Conservation (phyloP, 2,888 invertebrate genomes). For the Spicauda simplicius region DNA sequence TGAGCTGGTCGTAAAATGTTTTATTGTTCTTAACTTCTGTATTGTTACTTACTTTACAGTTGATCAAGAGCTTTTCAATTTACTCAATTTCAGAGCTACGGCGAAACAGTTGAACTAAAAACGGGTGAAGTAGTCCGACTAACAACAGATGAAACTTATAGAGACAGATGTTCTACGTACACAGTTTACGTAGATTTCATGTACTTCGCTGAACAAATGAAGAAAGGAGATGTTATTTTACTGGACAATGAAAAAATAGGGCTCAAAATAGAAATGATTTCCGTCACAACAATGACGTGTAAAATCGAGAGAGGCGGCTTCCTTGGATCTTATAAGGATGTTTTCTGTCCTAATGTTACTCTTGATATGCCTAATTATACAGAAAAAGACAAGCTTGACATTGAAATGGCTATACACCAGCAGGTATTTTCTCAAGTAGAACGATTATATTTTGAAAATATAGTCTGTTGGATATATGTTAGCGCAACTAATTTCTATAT, state of each 20-base stretch:
- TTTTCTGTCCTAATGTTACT: constrained; percentile 69
- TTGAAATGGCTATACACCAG: constrained; percentile 66
- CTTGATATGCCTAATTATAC: constrained; percentile 70
- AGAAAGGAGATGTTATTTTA: constrained; percentile 75
- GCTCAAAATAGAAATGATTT: constrained; percentile 86
- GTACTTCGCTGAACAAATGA: constrained; percentile 76
- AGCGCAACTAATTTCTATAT: no score
- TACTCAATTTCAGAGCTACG: constrained; percentile 60
- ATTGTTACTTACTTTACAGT: neutral
- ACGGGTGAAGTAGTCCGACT: constrained; percentile 74
- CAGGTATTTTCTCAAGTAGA: constrained; percentile 55
- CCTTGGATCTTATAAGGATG: constrained; percentile 71
- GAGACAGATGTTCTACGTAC: constrained; percentile 80
- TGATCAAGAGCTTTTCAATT: neutral
- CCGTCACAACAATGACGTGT: constrained; percentile 70
- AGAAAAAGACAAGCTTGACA: constrained; percentile 64
- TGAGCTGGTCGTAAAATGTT: neutral
- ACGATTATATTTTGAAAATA: no score
- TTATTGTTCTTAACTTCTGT: neutral
- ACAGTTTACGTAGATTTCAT: constrained; percentile 84
- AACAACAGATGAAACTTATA: constrained; percentile 84
- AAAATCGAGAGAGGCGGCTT: constrained; percentile 70
- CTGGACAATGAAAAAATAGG: constrained; percentile 90
- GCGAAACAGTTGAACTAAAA: constrained; percentile 66
- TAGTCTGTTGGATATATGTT: no score